Percentiles rank a stretch among this genome's conserved stretches.
Conservation (phyloP, 2,888 invertebrate species). For the Thecocarcelia acutangulata region DNA sequence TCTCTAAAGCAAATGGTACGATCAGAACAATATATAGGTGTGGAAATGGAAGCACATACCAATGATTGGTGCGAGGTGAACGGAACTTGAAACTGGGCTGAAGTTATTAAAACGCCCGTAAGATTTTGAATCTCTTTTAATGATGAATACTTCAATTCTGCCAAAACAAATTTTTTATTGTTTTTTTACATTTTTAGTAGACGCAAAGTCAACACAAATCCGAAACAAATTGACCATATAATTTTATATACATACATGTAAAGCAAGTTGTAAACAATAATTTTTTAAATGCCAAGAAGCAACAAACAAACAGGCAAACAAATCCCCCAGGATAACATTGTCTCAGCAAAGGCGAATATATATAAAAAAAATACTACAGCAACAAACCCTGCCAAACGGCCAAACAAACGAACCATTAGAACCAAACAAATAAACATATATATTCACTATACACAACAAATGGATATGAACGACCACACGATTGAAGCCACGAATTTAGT, state of each 20-base stretch:
- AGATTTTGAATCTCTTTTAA: no score
- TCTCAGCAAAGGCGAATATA: constrained; percentile 15
- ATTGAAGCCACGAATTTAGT: constrained; percentile 54
- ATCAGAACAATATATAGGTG: no score
- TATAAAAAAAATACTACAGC: constrained; percentile 9
- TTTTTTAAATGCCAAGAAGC: constrained; percentile 17
- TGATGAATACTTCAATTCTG: no score
- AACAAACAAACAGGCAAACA: constrained; percentile 20
- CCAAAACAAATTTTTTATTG: no score
- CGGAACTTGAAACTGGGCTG: no score
- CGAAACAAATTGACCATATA: constrained; percentile 18
- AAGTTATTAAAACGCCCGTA: no score
- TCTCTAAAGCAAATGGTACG: no score
- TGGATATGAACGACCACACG: constrained; percentile 2
- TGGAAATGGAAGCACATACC: no score
- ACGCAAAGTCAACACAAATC: background rate
- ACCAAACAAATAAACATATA: constrained; percentile 17
- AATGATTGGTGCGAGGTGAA: no score
- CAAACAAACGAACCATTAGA: constrained; percentile 30
- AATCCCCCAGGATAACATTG: constrained; percentile 44
- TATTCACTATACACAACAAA: no score
- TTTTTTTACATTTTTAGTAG: no score
- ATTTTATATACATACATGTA: constrained; percentile 22
- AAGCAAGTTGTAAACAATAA: constrained; percentile 36
- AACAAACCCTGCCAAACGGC: constrained; percentile 26